Percentiles rank a stretch among this genome's conserved stretches.
These are phyloP conservation scores for Netta rufina DNA, from an alignment of 2,797 vertebrate species.

Conservation along the genomic window DNA sequence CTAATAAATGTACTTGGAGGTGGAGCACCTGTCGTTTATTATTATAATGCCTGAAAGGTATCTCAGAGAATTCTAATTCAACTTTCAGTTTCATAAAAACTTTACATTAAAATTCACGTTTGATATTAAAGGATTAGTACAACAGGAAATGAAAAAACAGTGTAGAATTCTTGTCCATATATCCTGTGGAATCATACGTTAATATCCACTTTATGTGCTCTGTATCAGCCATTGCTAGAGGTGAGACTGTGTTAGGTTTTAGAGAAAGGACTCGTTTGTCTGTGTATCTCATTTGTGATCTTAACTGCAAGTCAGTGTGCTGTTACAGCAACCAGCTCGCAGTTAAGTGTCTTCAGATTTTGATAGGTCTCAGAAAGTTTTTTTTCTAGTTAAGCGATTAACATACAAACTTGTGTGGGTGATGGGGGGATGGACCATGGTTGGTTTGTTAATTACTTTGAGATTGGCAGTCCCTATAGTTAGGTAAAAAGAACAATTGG, in stretches of 20 bases:
- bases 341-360: background rate
- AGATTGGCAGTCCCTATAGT: background rate
- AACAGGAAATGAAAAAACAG: background rate
- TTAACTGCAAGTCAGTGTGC: conserved; percentile 18
- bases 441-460: conserved; percentile 12
- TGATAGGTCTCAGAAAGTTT: conserved; percentile 10
- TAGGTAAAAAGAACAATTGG: background rate
- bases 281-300: background rate
- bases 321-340: background rate
- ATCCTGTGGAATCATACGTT: background rate
- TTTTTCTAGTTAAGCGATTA: background rate
- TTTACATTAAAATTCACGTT: background rate
- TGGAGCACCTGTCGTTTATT: background rate
- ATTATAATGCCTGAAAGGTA: background rate
- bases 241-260: background rate
- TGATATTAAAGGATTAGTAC: background rate
- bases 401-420: background rate
- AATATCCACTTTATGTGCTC: background rate
- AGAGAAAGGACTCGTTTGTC: background rate
- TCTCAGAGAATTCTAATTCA: background rate
- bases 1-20: background rate
- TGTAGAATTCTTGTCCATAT: background rate
- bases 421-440: background rate
- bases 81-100: conserved; percentile 28
- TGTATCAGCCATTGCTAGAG: background rate